These are phyloP conservation scores for Thereva nobilitata DNA, from an alignment of 2,888 invertebrate species.

Conservation along the genomic window DNA sequence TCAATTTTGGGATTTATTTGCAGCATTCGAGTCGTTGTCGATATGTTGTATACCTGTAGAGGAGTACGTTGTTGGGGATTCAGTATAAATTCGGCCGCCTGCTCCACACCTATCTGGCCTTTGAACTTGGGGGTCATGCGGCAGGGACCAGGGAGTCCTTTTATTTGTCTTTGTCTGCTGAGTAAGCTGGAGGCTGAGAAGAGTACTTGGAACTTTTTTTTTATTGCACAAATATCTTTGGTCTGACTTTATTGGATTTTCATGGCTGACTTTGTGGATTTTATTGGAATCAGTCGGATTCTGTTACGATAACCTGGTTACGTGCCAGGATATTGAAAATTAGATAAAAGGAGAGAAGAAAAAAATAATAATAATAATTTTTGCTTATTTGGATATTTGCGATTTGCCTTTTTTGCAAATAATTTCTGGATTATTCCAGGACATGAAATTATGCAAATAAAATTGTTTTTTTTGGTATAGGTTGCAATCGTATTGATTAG, in stretches of 20 bases:
- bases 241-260: constrained; percentile 23
- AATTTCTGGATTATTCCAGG: no score
- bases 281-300: constrained; percentile 12
- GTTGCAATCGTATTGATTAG: no score
- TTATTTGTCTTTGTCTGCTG: constrained; percentile 28
- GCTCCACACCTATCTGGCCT: neutral
- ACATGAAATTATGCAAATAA: no score
- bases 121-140: neutral
- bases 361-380: no score
- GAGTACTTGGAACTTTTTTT: constrained; percentile 12
- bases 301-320: constrained; percentile 10
- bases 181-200: constrained; percentile 22
- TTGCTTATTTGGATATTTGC: no score
- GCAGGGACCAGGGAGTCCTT: constrained; percentile 4
- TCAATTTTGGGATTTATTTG: constrained; percentile 19
- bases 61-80: neutral
- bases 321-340: constrained; percentile 2
- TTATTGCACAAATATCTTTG: constrained; percentile 7
- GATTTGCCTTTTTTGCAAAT: no score
- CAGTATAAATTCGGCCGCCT: neutral
- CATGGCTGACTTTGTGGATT: constrained; percentile 8
- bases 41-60: no score
- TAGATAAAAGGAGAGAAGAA: neutral
- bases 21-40: neutral
- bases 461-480: no score